Conservation (phyloP, 1,140 invertebrate genomes). For the Drosophila ohnishii region DNA sequence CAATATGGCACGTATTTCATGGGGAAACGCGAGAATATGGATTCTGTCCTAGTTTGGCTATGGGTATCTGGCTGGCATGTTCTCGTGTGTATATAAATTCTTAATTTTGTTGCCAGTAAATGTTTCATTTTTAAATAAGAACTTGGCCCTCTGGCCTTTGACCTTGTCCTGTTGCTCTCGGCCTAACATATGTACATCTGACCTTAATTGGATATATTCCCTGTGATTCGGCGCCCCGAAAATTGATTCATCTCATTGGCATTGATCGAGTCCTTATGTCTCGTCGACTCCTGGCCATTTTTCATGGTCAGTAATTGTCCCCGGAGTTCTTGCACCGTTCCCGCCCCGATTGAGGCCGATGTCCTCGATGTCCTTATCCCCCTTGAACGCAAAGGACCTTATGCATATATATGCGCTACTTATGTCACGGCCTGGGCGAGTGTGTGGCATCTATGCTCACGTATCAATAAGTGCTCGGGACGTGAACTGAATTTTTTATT, state of each 20-base stretch:
- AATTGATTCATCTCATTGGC: constrained; percentile 36
- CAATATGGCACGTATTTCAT: constrained; percentile 18
- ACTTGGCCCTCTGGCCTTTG: not conserved
- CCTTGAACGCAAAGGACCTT: constrained; percentile 18
- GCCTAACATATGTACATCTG: not conserved
- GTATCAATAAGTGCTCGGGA: constrained; percentile 79
- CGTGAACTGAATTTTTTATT: constrained; percentile 79
- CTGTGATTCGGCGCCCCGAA: constrained; percentile 5
- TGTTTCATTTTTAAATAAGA: not conserved
- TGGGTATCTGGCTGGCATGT: not conserved
- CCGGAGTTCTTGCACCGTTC: not conserved
- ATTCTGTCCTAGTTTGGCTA: not conserved
- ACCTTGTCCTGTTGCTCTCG: constrained; percentile 9
- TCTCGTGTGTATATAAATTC: not conserved
- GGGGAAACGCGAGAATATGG: constrained; percentile 6
- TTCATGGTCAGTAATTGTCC: constrained; percentile 74
- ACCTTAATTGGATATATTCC: constrained; percentile 2
- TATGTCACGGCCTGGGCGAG: constrained; percentile 41
- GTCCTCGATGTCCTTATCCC: constrained; percentile 10
- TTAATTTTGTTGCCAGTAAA: constrained; percentile 3
- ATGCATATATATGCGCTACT: constrained; percentile 76
- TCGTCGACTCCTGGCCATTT: constrained; percentile 56
- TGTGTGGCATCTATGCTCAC: constrained; percentile 75
- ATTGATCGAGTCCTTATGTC: constrained; percentile 31
- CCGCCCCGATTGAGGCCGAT: constrained; percentile 8